phyloP scores from a whole-genome alignment of 2,113 vertebrate species.

The Seriola rivoliana region DNA sequence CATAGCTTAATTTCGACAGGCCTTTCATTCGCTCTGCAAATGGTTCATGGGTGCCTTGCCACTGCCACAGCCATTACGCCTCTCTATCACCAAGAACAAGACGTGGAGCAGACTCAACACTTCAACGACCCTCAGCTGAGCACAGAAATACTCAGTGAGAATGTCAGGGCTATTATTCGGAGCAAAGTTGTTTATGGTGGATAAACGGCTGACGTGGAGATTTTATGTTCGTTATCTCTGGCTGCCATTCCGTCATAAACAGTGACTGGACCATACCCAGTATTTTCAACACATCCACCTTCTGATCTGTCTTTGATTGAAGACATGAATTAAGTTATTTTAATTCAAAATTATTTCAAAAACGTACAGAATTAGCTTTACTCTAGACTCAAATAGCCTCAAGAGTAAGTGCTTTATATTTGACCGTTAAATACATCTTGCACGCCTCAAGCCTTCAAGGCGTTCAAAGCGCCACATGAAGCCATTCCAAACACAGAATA shows the following conservation, averaged over 20 bases:
- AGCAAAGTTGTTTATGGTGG: background rate
- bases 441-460: background rate
- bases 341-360: background rate
- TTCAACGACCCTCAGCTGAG: background rate
- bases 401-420: background rate
- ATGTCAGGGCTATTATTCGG: background rate
- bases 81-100: constrained; percentile 17
- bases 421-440: constrained; percentile 2
- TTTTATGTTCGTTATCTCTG: background rate
- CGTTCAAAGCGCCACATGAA: constrained; percentile 32
- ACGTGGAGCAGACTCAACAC: background rate
- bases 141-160: background rate
- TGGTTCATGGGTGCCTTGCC: constrained; percentile 22
- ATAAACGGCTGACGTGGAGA: constrained; percentile 21
- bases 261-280: constrained; percentile 8
- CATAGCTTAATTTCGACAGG: constrained; percentile 9
- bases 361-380: background rate
- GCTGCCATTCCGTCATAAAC: background rate
- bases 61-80: constrained; percentile 9
- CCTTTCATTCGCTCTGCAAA: constrained; percentile 28
- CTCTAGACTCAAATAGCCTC: background rate
- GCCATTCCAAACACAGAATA: constrained; percentile 12
- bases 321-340: constrained; percentile 16
- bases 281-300: background rate
- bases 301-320: background rate